Conservation (phyloP, 2,797 vertebrate genomes). For the Myotis daubentonii region DNA sequence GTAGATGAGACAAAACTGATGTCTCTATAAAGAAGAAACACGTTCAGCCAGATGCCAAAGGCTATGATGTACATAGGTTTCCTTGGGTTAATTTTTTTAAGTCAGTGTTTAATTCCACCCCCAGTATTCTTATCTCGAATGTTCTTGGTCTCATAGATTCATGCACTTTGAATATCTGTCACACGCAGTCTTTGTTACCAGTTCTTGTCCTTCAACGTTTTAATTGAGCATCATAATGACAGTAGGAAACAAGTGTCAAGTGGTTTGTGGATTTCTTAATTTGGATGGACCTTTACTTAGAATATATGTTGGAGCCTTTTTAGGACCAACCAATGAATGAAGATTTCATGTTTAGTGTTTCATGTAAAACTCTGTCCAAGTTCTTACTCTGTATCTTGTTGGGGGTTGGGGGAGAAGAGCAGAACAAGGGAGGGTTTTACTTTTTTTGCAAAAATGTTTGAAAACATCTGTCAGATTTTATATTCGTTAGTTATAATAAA, state of each 20-base stretch:
- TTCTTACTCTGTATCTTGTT: constrained; percentile 64
- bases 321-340: constrained; percentile 59
- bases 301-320: constrained; percentile 44
- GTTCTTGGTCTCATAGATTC: constrained; percentile 48
- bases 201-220: constrained; percentile 45
- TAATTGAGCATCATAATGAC: constrained; percentile 41
- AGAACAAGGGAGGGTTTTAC: constrained; percentile 50
- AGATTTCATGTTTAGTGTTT: constrained; percentile 68
- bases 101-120: constrained; percentile 38
- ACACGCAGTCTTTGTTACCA: constrained; percentile 1
- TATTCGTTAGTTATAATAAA: constrained; percentile 86
- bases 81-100: constrained; percentile 53
- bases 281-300: constrained; percentile 54
- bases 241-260: constrained; percentile 46
- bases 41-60: constrained; percentile 76
- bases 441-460: constrained; percentile 80
- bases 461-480: constrained; percentile 83
- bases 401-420: neutral
- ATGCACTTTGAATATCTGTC: constrained; percentile 58
- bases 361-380: constrained; percentile 54
- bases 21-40: constrained; percentile 65
- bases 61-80: constrained; percentile 69
- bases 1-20: constrained; percentile 50
- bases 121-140: neutral
- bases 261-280: constrained; percentile 49